phyloP scores from a whole-genome alignment of 1,140 invertebrate genomes.

The Drosophila insularis region DNA sequence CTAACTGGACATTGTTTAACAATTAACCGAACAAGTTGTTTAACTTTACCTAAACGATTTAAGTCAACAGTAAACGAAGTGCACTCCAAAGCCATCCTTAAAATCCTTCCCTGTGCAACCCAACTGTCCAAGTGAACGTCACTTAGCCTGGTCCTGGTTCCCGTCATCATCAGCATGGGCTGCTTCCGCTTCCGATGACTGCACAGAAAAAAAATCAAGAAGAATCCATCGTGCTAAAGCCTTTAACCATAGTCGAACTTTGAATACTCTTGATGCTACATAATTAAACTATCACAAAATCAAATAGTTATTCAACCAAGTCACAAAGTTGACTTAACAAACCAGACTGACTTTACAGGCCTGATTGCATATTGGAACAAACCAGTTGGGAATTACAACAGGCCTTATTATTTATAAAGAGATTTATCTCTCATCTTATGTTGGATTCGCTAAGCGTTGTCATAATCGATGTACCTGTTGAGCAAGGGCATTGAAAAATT shows the following conservation, averaged over 20 bases:
- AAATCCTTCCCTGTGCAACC: background rate
- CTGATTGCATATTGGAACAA: too few species aligned
- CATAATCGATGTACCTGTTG: background rate
- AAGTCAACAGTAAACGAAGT: conserved; percentile 68
- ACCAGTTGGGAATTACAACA: too few species aligned
- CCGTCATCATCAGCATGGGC: conserved; percentile 15
- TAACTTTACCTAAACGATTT: conserved; percentile 80
- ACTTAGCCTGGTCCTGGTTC: conserved; percentile 20
- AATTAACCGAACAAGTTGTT: conserved; percentile 80
- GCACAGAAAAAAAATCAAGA: conserved; percentile 33
- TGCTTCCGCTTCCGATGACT: conserved; percentile 58
- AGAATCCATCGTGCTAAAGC: background rate
- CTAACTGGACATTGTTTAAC: conserved; percentile 70
- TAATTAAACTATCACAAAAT: too few species aligned
- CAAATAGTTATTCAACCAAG: too few species aligned
- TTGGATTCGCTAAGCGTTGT: too few species aligned
- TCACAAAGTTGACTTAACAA: too few species aligned
- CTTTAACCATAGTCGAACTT: background rate
- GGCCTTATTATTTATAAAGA: too few species aligned
- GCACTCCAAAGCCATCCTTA: conserved; percentile 12
- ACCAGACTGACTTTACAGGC: too few species aligned
- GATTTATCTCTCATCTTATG: too few species aligned
- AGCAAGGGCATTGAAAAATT: background rate
- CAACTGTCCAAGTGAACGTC: conserved; percentile 36
- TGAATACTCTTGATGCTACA: background rate